A percentile compares a stretch with the other conserved stretches of the same genome.
phyloP scores from a whole-genome alignment of 2,113 vertebrate genomes.

The Euleptes europaea region DNA sequence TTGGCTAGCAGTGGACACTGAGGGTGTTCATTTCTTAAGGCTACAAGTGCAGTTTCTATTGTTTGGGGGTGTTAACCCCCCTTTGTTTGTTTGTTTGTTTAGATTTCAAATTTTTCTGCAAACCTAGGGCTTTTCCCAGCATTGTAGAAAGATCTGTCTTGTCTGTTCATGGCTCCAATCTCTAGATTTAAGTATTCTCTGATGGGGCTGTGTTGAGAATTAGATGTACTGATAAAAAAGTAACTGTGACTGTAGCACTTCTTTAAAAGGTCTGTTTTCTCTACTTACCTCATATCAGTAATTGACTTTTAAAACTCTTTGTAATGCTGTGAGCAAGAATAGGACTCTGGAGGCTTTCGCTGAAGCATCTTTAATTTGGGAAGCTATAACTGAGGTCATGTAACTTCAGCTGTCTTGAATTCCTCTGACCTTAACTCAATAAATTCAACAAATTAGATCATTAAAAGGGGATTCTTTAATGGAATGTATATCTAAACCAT shows the following conservation, averaged over 20 bases:
- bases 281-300: slow-evolving; percentile 42
- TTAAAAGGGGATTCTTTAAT: neutral
- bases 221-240: neutral
- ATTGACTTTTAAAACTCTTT: slow-evolving; percentile 51
- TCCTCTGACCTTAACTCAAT: slow-evolving; percentile 47
- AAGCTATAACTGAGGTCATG: slow-evolving; percentile 51
- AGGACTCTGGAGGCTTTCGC: slow-evolving; percentile 36
- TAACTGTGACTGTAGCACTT: neutral
- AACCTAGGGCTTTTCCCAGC: too few relatives aligned
- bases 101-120: too few relatives aligned
- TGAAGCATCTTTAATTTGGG: slow-evolving; percentile 48
- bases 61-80: neutral
- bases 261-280: slow-evolving; percentile 13
- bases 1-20: too few relatives aligned
- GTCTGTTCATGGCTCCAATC: too few relatives aligned
- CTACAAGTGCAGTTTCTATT: slow-evolving; percentile 5
- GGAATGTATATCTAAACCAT: slow-evolving; percentile 21
- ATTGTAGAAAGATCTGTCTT: too few relatives aligned
- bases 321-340: slow-evolving; percentile 52
- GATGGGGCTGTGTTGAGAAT: too few relatives aligned
- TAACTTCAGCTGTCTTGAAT: slow-evolving; percentile 52
- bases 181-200: too few relatives aligned
- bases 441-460: slow-evolving; percentile 55
- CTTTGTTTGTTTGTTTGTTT: too few relatives aligned
- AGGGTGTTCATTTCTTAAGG: too few relatives aligned